Evolutionary conservation across 2,113 vertebrate genomes (phyloP).

Genomic region (Perca fluviatilis): DNA sequence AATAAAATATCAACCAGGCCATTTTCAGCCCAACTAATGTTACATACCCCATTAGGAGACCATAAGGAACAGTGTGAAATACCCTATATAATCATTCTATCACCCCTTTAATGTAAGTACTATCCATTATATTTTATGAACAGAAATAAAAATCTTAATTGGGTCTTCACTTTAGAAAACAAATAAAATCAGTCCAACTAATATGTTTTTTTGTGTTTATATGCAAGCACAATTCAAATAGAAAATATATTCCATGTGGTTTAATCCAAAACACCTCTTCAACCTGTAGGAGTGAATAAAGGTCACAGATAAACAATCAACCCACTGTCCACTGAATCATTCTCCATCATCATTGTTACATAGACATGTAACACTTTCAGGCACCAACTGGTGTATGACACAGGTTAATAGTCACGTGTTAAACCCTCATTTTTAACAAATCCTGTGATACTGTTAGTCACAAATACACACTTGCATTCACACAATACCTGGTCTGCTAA

Average conservation of each 20-base stretch:
- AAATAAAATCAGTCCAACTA: background rate
- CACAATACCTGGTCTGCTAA: background rate
- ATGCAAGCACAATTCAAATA: background rate
- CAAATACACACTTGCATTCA: background rate
- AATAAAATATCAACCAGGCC: no score
- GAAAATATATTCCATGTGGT: background rate
- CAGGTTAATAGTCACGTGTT: background rate
- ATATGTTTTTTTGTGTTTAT: constrained; percentile 5
- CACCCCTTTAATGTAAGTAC: background rate
- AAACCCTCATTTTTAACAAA: background rate
- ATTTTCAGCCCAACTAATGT: no score
- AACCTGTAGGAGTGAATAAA: constrained; percentile 19
- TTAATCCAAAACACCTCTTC: constrained; percentile 29
- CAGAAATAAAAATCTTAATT: background rate
- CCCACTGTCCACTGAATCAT: constrained; percentile 24
- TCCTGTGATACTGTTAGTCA: background rate
- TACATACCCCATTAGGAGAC: no score
- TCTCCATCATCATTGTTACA: background rate
- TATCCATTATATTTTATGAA: background rate
- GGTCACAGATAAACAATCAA: constrained; percentile 22
- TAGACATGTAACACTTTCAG: background rate
- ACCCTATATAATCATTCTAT: no score
- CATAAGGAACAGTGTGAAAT: no score
- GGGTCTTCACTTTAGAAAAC: background rate
- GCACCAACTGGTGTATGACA: background rate